Percentiles rank a stretch among this genome's conserved stretches.
phyloP scores from a whole-genome alignment of 1,140 invertebrate genomes.

The Rhopalosiphum padi region DNA sequence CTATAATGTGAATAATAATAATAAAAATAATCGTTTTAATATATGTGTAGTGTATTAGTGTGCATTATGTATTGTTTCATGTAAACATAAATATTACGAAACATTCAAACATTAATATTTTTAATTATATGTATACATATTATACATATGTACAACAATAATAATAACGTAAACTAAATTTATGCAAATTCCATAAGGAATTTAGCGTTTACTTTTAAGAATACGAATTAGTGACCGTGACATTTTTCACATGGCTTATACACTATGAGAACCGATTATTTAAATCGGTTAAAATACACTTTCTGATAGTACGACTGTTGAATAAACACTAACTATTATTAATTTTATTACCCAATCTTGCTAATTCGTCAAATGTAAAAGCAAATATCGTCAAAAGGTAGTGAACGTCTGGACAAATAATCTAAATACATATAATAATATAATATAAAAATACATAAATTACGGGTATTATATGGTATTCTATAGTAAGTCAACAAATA shows the following conservation, averaged over 20 bases:
- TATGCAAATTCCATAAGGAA: background rate
- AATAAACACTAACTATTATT: background rate
- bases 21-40: background rate
- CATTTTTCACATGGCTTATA: conserved; percentile 21
- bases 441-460: background rate
- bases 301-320: background rate
- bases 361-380: background rate
- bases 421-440: background rate
- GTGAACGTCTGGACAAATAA: background rate
- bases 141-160: background rate
- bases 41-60: background rate
- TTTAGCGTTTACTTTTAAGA: background rate
- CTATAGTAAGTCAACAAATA: background rate
- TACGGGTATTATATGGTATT: background rate
- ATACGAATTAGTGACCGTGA: background rate
- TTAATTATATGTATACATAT: background rate
- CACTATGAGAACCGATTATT: conserved; percentile 14
- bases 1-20: background rate
- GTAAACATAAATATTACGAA: conserved; percentile 8
- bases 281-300: conserved; percentile 4
- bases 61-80: background rate
- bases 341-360: background rate
- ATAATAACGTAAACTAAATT: background rate
- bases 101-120: background rate
- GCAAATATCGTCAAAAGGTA: background rate